Base-by-base conservation (phyloP, 2,113 vertebrate species). In the Sporophila hypoxantha region DNA sequence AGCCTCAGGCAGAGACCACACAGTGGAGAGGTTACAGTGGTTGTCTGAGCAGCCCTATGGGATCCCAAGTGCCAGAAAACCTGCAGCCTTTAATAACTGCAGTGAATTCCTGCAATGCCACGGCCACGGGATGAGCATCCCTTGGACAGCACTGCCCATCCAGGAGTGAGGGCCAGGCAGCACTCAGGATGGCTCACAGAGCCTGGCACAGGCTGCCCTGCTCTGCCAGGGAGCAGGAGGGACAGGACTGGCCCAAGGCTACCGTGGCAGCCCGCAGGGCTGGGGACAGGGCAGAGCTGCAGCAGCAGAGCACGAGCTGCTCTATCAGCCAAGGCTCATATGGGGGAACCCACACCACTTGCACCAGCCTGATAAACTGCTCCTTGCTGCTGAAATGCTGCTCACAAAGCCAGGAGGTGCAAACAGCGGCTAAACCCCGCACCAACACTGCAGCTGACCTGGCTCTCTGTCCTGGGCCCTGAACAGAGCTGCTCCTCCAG, bases 381-480 rank as follows among this genome's bases (percentile, higher is more conserved):
- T 65, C 9, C 0, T 1, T 16, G 23, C 46, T 14, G 20, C 39
- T 56, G 55, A 19, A 70, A 13, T 0, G 1, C 16, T 2, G 0
- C 30, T 56, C 5, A 6, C 22, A 60, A 30, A 79, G n/a, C 19
- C 19, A 14, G 19, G 10, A 69, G 26, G 6, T 10, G n/a, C 9
- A 32, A 68, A 42, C 25, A 10, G 20, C 0, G 8, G 2, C 9
- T 21, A 7, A 69, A 46, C 1, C 10, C 20, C 5, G 0, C 59
- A 56, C 13, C 44, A 36, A 9, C 36, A 8, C 46, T n/a, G 41
- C 41, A 25, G 73, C 16, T 39, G 23, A 17, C 34, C 56, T 17
- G n/a, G 30, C 42, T 29, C 9, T 1, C 14, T 6, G 7, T 70
- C 44, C 52, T 30, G 23, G 7, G 7, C 29, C 14, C 14, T 0